Conservation (phyloP, 30 jellyfish, hydroid and myxozoan species). For the Euphysa ruthae region DNA sequence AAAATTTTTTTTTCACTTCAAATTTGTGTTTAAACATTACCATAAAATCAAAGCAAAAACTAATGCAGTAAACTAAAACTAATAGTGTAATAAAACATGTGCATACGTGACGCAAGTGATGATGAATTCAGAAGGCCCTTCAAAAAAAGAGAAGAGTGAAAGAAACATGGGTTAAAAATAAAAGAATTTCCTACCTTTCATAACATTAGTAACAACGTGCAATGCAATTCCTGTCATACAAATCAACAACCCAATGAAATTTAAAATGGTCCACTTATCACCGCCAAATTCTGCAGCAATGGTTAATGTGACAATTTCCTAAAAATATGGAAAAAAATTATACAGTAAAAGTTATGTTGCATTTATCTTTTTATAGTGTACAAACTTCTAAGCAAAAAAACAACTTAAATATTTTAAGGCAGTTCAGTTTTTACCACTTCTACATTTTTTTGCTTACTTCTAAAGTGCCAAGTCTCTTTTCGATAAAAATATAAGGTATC, state of each 20-base stretch:
- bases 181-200: constrained; percentile 43
- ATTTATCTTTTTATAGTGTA: not conserved
- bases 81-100: no score
- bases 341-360: no score
- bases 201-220: constrained; percentile 67
- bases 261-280: constrained; percentile 49
- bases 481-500: no score
- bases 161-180: not conserved
- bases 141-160: no score
- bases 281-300: constrained; percentile 95
- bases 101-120: no score
- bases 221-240: constrained; percentile 83
- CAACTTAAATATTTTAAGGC: no score
- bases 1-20: no score
- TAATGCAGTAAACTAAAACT: no score
- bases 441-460: not conserved
- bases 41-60: no score
- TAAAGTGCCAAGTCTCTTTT: not conserved
- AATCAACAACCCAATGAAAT: constrained; percentile 64
- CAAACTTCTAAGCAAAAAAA: not conserved
- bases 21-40: no score
- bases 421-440: not conserved
- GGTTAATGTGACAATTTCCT: constrained; percentile 78
- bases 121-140: no score
- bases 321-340: not conserved